These are phyloP conservation scores for Menidia menidia DNA, from an alignment of 2,797 vertebrate genomes.

Conservation along the genomic window DNA sequence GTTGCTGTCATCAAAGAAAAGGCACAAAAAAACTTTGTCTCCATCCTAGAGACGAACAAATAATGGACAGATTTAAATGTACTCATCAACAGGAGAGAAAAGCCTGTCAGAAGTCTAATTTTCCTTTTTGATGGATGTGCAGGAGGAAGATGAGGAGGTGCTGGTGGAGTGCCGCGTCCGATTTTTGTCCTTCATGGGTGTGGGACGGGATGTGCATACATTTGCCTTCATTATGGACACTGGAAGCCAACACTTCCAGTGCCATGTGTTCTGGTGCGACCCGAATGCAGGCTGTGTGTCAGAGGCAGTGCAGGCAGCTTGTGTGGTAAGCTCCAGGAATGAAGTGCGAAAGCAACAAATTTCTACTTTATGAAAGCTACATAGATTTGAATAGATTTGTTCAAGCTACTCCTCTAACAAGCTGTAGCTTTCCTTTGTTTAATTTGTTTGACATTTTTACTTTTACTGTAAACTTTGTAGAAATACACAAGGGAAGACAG, in stretches of 20 bases:
- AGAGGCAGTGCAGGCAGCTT: constrained; percentile 96
- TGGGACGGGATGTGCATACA: constrained; percentile 92
- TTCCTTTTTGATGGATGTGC: constrained; percentile 30
- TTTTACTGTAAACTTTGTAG: neutral
- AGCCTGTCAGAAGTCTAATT: constrained; percentile 18
- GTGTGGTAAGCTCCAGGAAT: constrained; percentile 87
- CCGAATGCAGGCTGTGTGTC: constrained; percentile 94
- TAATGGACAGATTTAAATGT: constrained; percentile 22
- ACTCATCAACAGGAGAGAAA: constrained; percentile 11
- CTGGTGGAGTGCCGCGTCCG: constrained; percentile 97
- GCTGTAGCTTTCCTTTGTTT: neutral
- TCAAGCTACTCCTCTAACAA: neutral
- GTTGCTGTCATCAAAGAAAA: constrained; percentile 94
- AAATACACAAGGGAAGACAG: neutral
- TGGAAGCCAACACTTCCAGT: constrained; percentile 95
- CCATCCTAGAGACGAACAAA: neutral
- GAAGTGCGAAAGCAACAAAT: neutral
- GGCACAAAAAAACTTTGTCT: constrained; percentile 69
- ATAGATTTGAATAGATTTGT: neutral
- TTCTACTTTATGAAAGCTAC: neutral
- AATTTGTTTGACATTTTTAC: neutral
- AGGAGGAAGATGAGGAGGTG: constrained; percentile 90
- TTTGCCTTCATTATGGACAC: constrained; percentile 99
- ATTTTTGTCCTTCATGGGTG: constrained; percentile 98
- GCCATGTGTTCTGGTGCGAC: constrained; percentile 97